Percentiles rank a stretch among this genome's conserved stretches.
phyloP scores from a whole-genome alignment of 2,888 invertebrate species.

The Lasioglossum vierecki region DNA sequence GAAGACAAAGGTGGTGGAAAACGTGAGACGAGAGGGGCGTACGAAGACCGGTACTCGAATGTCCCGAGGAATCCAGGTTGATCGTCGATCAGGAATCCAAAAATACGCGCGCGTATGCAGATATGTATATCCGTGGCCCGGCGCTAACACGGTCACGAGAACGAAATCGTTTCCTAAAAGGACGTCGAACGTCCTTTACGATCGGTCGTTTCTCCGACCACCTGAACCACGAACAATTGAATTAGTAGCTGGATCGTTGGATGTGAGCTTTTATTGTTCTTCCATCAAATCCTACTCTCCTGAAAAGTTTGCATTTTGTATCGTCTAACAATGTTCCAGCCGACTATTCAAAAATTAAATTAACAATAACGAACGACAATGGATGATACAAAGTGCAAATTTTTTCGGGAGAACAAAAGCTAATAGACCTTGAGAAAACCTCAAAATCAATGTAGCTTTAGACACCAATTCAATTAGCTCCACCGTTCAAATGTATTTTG shows the following conservation, averaged over 20 bases:
- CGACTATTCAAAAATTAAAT: no score
- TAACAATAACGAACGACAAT: no score
- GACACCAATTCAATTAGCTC: not conserved
- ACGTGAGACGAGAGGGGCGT: slow-evolving; percentile 17
- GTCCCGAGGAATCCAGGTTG: slow-evolving; percentile 46
- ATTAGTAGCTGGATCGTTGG: no score
- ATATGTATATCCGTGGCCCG: slow-evolving; percentile 1
- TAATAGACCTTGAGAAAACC: no score
- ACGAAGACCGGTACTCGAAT: slow-evolving; percentile 47
- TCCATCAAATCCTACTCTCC: no score
- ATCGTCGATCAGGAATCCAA: slow-evolving; percentile 46
- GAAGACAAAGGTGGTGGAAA: slow-evolving; percentile 49
- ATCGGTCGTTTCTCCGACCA: not conserved
- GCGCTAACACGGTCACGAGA: slow-evolving; percentile 7
- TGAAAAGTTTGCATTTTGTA: no score
- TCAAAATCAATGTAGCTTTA: no score
- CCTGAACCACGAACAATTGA: not conserved
- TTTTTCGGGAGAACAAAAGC: no score
- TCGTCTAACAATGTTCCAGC: no score
- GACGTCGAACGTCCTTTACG: not conserved
- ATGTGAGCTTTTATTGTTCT: no score
- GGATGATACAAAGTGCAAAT: no score
- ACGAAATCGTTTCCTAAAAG: not conserved
- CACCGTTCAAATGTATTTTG: not conserved
- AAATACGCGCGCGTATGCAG: slow-evolving; percentile 19